phyloP scores from a whole-genome alignment of 2,888 invertebrate species.

The Drosophila macrospina region DNA sequence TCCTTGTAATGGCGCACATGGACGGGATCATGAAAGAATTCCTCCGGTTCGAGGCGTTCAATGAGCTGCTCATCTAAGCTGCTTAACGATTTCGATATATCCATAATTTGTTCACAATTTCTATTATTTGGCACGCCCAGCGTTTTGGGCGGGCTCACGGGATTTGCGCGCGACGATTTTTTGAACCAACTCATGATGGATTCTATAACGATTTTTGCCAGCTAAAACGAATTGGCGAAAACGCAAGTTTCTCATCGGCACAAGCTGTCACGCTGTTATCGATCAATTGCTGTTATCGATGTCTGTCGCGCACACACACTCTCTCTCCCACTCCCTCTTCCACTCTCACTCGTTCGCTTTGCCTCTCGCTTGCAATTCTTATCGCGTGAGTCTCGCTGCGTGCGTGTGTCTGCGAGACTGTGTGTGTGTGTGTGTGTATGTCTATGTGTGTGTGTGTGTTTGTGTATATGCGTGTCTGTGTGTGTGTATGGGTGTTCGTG shows the following conservation, averaged over 20 bases:
- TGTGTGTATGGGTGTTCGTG: constrained; percentile 7
- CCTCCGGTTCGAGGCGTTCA: constrained; percentile 83
- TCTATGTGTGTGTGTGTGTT: background rate
- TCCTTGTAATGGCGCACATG: constrained; percentile 83
- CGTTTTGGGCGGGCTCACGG: constrained; percentile 85
- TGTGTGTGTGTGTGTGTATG: constrained; percentile 8
- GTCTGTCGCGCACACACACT: constrained; percentile 11
- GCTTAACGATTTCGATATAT: constrained; percentile 64
- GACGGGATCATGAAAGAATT: constrained; percentile 85
- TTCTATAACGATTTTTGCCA: constrained; percentile 88
- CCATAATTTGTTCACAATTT: constrained; percentile 13
- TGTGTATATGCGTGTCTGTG: background rate
- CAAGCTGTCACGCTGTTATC: constrained; percentile 50
- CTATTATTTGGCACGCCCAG: background rate
- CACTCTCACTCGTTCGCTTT: constrained; percentile 1
- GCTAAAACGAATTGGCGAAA: constrained; percentile 88
- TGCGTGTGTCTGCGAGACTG: background rate
- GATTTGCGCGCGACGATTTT: constrained; percentile 88
- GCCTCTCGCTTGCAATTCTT: background rate
- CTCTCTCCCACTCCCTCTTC: background rate
- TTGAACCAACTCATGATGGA: constrained; percentile 89
- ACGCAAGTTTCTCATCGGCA: constrained; percentile 87
- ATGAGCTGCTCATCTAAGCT: constrained; percentile 65
- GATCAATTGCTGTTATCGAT: constrained; percentile 28
- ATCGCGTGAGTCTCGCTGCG: background rate